Evolutionary conservation across 2,888 invertebrate species (phyloP).

Genomic region (Tyria jacobaeae): DNA sequence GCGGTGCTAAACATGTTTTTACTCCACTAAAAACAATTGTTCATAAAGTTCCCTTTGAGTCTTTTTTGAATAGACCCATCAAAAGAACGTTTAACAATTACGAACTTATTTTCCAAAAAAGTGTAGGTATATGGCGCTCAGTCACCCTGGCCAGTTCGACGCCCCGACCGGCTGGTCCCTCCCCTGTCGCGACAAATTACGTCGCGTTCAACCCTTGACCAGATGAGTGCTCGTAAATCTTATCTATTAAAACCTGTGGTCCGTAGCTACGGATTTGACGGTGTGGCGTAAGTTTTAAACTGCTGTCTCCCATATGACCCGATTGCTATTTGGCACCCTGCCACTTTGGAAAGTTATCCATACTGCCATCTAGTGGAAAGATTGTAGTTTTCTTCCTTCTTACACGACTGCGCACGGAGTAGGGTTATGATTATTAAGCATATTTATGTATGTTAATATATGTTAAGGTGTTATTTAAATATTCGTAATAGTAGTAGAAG

Average conservation of each 20-base stretch:
- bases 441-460: too few relatives aligned
- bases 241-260: conserved; percentile 72
- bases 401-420: too few relatives aligned
- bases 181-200: conserved; percentile 70
- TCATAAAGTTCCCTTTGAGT: neutral
- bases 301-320: neutral
- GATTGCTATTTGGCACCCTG: too few relatives aligned
- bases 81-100: conserved; percentile 46
- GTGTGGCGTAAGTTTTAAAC: conserved; percentile 32
- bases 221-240: conserved; percentile 80
- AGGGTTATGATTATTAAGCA: too few relatives aligned
- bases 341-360: too few relatives aligned
- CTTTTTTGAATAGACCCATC: conserved; percentile 20
- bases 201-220: conserved; percentile 69
- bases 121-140: conserved; percentile 47
- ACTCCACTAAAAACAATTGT: conserved; percentile 1
- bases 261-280: conserved; percentile 31
- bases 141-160: conserved; percentile 36
- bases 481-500: too few relatives aligned
- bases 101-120: conserved; percentile 37
- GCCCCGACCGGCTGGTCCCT: conserved; percentile 35
- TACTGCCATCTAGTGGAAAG: too few relatives aligned
- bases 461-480: too few relatives aligned
- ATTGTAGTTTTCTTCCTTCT: too few relatives aligned
- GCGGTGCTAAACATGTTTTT: too few relatives aligned